phyloP scores from a whole-genome alignment of 2,797 vertebrate genomes.

The Neomorphus geoffroyi region DNA sequence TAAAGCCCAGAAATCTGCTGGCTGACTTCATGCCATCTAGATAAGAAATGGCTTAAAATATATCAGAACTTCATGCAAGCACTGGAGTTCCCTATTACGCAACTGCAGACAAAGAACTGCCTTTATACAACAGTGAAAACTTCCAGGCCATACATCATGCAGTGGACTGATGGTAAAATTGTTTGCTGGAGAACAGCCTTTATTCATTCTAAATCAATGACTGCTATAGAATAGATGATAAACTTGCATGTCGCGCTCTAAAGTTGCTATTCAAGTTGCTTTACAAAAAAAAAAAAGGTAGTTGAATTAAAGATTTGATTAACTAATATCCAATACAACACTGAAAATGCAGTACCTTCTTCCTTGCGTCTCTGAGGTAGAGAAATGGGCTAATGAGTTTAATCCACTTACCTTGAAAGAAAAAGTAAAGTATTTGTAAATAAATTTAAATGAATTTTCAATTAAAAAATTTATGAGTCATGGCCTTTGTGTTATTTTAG shows the following conservation, averaged over 20 bases:
- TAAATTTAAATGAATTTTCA: constrained; percentile 51
- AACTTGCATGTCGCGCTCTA: constrained; percentile 10
- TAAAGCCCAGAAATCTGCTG: constrained; percentile 7
- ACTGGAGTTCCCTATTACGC: neutral
- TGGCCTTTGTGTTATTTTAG: constrained; percentile 39
- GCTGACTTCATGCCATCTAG: neutral
- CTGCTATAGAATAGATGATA: constrained; percentile 16
- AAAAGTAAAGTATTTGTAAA: constrained; percentile 43
- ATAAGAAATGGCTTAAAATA: constrained; percentile 23
- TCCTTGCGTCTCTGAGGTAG: neutral
- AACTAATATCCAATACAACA: neutral
- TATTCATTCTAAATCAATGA: constrained; percentile 50
- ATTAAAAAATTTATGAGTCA: constrained; percentile 53
- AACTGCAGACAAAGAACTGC: constrained; percentile 48
- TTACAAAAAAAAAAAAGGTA: neutral
- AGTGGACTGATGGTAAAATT: neutral
- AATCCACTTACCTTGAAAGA: constrained; percentile 35
- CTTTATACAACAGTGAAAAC: constrained; percentile 29
- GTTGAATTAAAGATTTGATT: neutral
- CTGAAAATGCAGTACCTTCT: neutral
- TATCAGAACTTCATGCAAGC: neutral
- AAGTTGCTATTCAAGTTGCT: constrained; percentile 16
- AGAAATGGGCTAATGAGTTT: constrained; percentile 32
- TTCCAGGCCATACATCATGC: constrained; percentile 31
- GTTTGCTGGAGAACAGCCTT: constrained; percentile 31